Evolutionary conservation across 2,113 vertebrate species (phyloP).

Genomic region (Isurus oxyrinchus): DNA sequence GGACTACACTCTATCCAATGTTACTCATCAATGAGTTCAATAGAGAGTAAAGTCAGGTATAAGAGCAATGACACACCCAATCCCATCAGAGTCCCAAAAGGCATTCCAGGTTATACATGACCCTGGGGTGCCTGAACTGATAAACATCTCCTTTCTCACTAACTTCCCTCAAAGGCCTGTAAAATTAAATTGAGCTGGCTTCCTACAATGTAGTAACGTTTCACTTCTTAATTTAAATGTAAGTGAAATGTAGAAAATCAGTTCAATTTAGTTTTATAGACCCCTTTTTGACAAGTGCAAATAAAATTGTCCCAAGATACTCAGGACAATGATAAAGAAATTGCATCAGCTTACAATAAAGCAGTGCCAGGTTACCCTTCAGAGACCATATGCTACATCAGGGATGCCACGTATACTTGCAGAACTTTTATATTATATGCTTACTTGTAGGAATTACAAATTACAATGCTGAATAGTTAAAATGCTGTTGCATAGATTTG

Average conservation of each 20-base stretch:
- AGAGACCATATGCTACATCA: not conserved
- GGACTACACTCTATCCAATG: not conserved
- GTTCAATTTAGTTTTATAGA: constrained; percentile 14
- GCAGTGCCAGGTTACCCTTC: not conserved
- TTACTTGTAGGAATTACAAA: not conserved
- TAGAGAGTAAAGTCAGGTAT: not conserved
- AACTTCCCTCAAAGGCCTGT: not conserved
- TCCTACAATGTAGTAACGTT: not conserved
- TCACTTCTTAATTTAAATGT: not conserved
- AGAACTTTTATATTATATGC: not conserved
- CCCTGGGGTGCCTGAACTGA: not conserved
- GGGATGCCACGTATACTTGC: not conserved
- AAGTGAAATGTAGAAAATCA: not conserved
- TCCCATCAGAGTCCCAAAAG: not conserved
- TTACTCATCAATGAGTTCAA: not conserved
- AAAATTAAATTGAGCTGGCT: not conserved
- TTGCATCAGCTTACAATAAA: not conserved
- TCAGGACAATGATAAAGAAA: not conserved
- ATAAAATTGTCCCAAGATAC: not conserved
- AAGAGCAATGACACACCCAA: not conserved
- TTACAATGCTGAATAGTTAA: not conserved
- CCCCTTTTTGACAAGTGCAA: not conserved
- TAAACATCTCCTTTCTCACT: not conserved
- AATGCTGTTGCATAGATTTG: not conserved
- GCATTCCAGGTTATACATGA: not conserved